Conservation (phyloP, 2,888 invertebrate species). For the Cylloceria caligata region DNA sequence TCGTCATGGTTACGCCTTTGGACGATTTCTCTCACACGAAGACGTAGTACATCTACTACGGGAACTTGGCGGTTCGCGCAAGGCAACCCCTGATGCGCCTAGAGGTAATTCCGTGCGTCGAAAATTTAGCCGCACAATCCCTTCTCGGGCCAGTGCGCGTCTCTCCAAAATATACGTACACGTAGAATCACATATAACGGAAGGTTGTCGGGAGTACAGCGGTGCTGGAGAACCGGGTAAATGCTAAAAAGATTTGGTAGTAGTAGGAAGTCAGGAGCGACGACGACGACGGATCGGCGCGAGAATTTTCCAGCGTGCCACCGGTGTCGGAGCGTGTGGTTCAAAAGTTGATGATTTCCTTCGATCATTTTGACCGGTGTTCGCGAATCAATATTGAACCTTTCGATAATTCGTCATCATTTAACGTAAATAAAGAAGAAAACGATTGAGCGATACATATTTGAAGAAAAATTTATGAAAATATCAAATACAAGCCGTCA, state of each 20-base stretch:
- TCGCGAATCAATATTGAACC: constrained; percentile 4
- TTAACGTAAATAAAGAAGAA: neutral
- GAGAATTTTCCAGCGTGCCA: constrained; percentile 1
- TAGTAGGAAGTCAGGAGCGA: neutral
- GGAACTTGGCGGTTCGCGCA: constrained; percentile 19
- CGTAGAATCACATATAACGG: neutral
- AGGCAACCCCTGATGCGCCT: constrained; percentile 29
- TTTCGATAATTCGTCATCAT: neutral
- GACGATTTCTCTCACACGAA: constrained; percentile 58
- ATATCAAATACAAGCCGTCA: neutral
- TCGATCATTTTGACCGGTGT: constrained; percentile 4
- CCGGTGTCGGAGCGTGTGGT: neutral
- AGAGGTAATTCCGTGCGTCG: constrained; percentile 41
- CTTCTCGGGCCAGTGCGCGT: constrained; percentile 7
- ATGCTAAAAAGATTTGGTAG: constrained; percentile 30
- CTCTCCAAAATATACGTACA: neutral
- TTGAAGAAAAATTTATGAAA: too few species aligned
- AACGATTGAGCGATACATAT: too few species aligned
- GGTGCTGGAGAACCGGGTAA: constrained; percentile 5
- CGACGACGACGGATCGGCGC: constrained; percentile 18
- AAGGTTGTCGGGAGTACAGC: constrained; percentile 11
- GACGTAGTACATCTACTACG: constrained; percentile 30
- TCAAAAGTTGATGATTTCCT: neutral
- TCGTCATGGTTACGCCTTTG: constrained; percentile 81
- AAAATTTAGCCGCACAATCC: constrained; percentile 43